Conservation (phyloP, 2,113 vertebrate genomes). For the Tricholaema leucomelas region DNA sequence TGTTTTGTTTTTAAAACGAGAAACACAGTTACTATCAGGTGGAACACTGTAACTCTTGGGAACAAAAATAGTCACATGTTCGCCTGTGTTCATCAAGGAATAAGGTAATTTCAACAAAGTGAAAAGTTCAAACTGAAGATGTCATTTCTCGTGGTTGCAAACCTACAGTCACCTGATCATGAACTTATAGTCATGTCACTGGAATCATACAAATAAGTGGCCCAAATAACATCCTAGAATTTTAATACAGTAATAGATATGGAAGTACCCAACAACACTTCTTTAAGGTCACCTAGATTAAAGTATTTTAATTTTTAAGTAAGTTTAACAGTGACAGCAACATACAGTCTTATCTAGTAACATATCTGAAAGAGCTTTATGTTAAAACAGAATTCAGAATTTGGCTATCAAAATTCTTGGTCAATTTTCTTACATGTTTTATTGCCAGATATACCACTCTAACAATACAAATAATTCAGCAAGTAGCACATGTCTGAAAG, state of each 20-base stretch:
- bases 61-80: neutral
- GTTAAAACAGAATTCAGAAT: neutral
- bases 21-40: fast-evolving
- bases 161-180: neutral
- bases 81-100: neutral
- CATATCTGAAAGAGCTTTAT: neutral
- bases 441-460: neutral
- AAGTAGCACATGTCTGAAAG: neutral
- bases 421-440: neutral
- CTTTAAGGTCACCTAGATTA: neutral
- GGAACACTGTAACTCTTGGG: neutral
- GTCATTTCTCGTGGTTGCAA: neutral
- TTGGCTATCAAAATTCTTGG: neutral
- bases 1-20: neutral
- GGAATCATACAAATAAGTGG: neutral
- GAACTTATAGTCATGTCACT: neutral
- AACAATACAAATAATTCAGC: neutral
- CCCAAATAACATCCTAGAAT: neutral
- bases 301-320: neutral
- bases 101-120: neutral
- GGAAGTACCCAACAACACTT: neutral
- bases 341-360: neutral
- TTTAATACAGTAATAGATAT: neutral
- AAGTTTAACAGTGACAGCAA: neutral
- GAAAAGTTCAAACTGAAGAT: neutral